A percentile compares a stretch with the other conserved stretches of the same genome.
Evolutionary conservation across 2,113 vertebrate species (phyloP).

Genomic region (Holacanthus passer): DNA sequence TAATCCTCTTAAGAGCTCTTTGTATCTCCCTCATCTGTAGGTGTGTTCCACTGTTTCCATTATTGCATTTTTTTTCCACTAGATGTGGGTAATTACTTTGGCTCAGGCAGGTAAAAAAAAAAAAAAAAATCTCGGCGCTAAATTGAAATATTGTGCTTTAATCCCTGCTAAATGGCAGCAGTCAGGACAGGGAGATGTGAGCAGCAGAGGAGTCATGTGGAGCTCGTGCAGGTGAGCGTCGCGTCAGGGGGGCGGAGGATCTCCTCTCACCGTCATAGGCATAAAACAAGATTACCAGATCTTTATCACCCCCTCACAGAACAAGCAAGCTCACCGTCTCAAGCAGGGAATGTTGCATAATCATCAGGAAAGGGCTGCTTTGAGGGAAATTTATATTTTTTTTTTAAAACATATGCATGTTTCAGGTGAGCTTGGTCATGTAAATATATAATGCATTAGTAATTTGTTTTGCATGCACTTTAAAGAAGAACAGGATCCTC

Average conservation of each 20-base stretch:
- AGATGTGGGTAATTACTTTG: constrained; percentile 72
- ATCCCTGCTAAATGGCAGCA: constrained; percentile 74
- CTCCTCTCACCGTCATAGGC: constrained; percentile 65
- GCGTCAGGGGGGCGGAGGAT: constrained; percentile 55
- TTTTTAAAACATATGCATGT: no score
- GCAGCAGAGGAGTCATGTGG: constrained; percentile 61
- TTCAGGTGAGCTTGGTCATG: constrained; percentile 50
- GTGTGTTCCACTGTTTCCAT: constrained; percentile 56
- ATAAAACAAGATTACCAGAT: constrained; percentile 76
- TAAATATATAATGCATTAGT: constrained; percentile 48
- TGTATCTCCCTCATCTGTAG: constrained; percentile 45
- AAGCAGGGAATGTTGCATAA: constrained; percentile 57
- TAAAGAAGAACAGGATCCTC: constrained; percentile 4
- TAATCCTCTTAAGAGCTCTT: constrained; percentile 55
- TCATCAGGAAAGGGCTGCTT: constrained; percentile 41
- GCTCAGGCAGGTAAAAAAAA: constrained; percentile 70
- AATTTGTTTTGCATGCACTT: constrained; percentile 49
- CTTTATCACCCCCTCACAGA: constrained; percentile 60
- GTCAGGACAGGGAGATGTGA: constrained; percentile 59
- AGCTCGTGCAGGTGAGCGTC: constrained; percentile 78
- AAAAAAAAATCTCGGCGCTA: constrained; percentile 65
- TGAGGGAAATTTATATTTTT: no score
- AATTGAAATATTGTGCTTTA: constrained; percentile 77
- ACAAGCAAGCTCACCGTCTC: constrained; percentile 41
- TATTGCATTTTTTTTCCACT: constrained; percentile 65